These are phyloP conservation scores for Muschampia staudingeri DNA, from an alignment of 2,888 invertebrate species.

Conservation along the genomic window DNA sequence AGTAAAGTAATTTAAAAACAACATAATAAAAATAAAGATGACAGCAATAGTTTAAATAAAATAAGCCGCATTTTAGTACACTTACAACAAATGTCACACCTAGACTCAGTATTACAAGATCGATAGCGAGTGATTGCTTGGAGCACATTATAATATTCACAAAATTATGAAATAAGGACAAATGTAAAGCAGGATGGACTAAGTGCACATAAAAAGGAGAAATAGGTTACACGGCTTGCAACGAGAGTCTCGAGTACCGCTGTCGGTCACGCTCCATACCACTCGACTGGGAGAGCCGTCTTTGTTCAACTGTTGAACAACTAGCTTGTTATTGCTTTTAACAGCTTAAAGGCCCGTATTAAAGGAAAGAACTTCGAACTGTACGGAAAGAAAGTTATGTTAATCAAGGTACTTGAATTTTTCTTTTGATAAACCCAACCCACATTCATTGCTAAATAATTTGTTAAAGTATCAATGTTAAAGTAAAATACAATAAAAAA, in stretches of 20 bases:
- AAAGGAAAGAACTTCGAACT: neutral
- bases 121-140: too few species aligned
- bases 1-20: too few species aligned
- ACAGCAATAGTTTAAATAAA: too few species aligned
- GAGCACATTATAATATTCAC: neutral
- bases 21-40: too few species aligned
- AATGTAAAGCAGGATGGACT: neutral
- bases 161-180: constrained; percentile 2
- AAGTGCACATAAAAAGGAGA: neutral
- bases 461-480: too few species aligned
- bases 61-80: too few species aligned
- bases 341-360: constrained; percentile 22
- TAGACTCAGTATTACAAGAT: too few species aligned
- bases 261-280: constrained; percentile 26
- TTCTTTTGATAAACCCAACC: too few species aligned
- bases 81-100: too few species aligned
- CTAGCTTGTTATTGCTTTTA: constrained; percentile 20
- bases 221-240: constrained; percentile 8
- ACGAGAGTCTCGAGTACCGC: constrained; percentile 3
- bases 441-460: too few species aligned
- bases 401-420: too few species aligned
- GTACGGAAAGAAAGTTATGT: neutral
- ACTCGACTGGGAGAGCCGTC: constrained; percentile 8
- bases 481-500: too few species aligned
- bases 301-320: constrained; percentile 42